Evolutionary conservation across 2,888 invertebrate genomes (phyloP).

Genomic region (Resseliella maxima): DNA sequence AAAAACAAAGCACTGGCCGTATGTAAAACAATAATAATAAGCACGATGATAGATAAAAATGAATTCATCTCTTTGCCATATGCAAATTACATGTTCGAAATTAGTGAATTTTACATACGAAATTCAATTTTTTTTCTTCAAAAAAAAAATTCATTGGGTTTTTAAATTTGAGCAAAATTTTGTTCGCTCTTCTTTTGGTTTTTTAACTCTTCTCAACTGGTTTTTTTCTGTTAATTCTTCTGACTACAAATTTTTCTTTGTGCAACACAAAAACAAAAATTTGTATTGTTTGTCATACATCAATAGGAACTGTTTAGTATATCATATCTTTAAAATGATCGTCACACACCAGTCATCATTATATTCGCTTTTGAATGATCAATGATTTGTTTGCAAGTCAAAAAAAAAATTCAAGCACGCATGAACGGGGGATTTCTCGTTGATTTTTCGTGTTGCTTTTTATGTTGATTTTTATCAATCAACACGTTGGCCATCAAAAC

Average conservation of each 20-base stretch:
- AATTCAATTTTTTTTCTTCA: no score
- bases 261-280: neutral
- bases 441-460: neutral
- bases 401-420: conserved; percentile 5
- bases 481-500: conserved; percentile 3
- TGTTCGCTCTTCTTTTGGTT: no score
- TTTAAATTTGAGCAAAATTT: neutral
- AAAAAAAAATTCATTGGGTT: neutral
- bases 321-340: no score
- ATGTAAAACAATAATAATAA: neutral
- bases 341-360: no score
- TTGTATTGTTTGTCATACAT: neutral
- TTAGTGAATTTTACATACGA: neutral
- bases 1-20: neutral
- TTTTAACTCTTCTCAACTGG: no score
- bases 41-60: neutral
- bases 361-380: neutral
- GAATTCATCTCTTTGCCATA: conserved; percentile 29
- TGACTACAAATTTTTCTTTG: no score
- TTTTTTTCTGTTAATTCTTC: no score
- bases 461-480: neutral
- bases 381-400: neutral
- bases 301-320: neutral
- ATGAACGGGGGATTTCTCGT: neutral
- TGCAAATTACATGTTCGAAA: neutral